Conservation (phyloP, 1,140 invertebrate species). For the Pseudoatta argentina region DNA sequence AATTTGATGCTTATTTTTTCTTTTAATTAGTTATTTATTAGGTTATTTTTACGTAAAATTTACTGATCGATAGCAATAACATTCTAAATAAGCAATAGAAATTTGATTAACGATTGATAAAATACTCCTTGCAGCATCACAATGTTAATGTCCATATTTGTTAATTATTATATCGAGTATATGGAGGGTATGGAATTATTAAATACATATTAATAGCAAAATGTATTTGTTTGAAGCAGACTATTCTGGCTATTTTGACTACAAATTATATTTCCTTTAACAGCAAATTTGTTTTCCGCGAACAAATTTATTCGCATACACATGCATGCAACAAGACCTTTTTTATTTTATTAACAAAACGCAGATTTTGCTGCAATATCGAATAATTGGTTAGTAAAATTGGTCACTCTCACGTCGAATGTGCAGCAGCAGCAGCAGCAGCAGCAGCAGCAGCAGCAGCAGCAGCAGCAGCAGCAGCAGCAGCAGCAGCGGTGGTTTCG, state of each 20-base stretch:
- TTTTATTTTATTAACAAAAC: constrained; percentile 26
- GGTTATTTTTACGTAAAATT: no score
- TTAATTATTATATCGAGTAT: constrained; percentile 1
- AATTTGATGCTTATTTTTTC: no score
- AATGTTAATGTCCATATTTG: not conserved
- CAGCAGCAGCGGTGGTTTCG: constrained; percentile 3
- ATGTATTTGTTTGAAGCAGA: not conserved
- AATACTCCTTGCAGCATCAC: not conserved
- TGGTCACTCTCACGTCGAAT: constrained; percentile 13
- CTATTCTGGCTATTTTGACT: not conserved
- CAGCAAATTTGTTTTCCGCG: constrained; percentile 9
- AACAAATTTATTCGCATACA: constrained; percentile 14
- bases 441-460: no score
- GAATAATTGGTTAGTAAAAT: constrained; percentile 36
- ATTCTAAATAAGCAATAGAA: no score
- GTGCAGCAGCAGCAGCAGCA: not conserved
- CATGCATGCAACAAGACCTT: not conserved
- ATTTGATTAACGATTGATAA: not conserved
- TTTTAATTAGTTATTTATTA: no score
- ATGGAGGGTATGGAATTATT: not conserved
- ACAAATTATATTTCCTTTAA: constrained; percentile 17
- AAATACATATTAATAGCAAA: not conserved
- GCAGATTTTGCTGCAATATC: not conserved
- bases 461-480: not conserved
- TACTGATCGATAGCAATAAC: no score